Base-by-base conservation (phyloP, 2,797 vertebrate genomes). In the Alectoris magna region DNA sequence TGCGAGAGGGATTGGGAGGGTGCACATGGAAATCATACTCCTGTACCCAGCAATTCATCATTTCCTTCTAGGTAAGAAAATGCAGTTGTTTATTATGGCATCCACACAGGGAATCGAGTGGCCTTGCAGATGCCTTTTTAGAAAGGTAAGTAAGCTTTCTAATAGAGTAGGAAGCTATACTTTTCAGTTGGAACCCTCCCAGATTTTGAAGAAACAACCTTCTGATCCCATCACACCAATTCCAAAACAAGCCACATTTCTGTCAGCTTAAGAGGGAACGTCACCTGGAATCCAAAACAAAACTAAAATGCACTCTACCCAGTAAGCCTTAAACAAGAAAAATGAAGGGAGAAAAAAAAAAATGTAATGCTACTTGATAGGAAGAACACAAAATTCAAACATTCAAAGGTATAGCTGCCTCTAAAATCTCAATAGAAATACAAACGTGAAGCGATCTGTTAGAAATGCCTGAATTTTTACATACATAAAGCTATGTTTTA, bases 11-110 rank as follows among this genome's bases (percentile, higher is more conserved):
- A 60, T 10, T 31, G 8, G 15, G 27, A 73, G 4, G 3, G 7
- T 5, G 15, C 1, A 0, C 19, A 3, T 0, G 23, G 22, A 69
- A 78, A 22, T 24, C 43, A 21, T 24, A 31, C 3, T 80, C 10
- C 44, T 53, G 43, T 36, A 59, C 14, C 59, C 46, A 14, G 24
- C 27, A 58, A 80, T 68, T 69, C 26, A n/a, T 81, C 2, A 2
- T 1, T 1, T 2, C 1, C 10, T 59, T 83, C 68, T 22, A 84
- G 44, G 69, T n/a, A 72, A 58, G 58, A 71, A 91, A 79, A 75
- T 6, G 9, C 16, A 27, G 21, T 27, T 66, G 11, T 19, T 58
- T 8, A 6, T 46, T 46, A 17, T 55, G 21, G 22, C 29, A 55
- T 23, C 27, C 51, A 39, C 36, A 70, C 6, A 75, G 43, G 29